Conservation (phyloP, 1,140 invertebrate species). For the Samia ricini region DNA sequence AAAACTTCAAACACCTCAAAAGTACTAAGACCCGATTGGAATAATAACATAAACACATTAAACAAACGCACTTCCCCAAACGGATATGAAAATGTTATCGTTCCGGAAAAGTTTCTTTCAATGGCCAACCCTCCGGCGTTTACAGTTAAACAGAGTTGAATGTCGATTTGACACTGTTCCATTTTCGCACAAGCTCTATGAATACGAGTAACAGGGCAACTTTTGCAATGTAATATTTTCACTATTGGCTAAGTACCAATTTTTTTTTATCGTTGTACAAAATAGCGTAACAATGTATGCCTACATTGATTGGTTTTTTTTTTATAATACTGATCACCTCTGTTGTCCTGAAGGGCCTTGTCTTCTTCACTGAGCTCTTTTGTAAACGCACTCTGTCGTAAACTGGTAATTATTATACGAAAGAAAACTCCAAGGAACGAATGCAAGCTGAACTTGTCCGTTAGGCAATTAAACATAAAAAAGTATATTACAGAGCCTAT, state of each 20-base stretch:
- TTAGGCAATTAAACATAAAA: too few species aligned
- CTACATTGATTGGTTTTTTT: too few species aligned
- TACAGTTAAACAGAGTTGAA: conserved; percentile 28
- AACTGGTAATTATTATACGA: too few species aligned
- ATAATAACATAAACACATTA: conserved; percentile 14
- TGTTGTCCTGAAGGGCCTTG: too few species aligned
- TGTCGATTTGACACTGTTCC: conserved; percentile 36
- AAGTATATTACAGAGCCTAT: too few species aligned
- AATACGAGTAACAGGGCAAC: conserved; percentile 4
- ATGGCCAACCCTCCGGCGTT: conserved; percentile 22
- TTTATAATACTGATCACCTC: too few species aligned
- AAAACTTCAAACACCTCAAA: neutral
- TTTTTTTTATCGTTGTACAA: neutral
- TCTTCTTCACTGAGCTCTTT: too few species aligned
- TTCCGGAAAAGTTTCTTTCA: conserved; percentile 24
- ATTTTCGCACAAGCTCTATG: conserved; percentile 11
- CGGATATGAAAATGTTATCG: conserved; percentile 35
- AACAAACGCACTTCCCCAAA: conserved; percentile 13
- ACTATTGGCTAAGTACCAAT: neutral
- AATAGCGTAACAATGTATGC: too few species aligned
- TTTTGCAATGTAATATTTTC: conserved; percentile 5
- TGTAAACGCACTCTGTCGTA: too few species aligned
- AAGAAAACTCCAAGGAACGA: too few species aligned
- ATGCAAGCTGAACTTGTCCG: too few species aligned
- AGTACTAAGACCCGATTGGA: neutral